phyloP scores from a whole-genome alignment of 1,140 invertebrate genomes.

The Neotoxoptera formosana region DNA sequence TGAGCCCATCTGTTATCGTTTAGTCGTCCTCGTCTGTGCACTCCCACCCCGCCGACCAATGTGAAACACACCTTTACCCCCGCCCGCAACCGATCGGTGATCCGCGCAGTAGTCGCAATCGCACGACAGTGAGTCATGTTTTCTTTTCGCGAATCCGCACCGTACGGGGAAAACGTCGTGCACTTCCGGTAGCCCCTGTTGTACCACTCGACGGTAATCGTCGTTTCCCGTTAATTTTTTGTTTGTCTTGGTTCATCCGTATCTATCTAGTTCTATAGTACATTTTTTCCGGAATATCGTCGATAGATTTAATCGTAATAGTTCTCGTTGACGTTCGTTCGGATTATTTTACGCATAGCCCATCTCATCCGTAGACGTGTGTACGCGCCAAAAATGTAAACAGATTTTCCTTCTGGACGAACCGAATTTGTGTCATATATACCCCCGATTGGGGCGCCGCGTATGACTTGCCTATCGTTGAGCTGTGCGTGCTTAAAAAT shows the following conservation, averaged over 20 bases:
- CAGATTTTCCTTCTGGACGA: neutral
- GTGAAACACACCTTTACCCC: conserved; percentile 2
- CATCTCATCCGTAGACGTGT: neutral
- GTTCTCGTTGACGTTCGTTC: neutral
- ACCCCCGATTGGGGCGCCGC: neutral
- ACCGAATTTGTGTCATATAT: neutral
- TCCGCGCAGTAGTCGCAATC: conserved; percentile 31
- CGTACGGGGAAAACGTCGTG: conserved; percentile 14
- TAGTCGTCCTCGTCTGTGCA: neutral
- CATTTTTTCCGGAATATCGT: neutral
- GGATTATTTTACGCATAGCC: neutral
- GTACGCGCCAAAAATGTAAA: neutral
- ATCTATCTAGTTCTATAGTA: neutral
- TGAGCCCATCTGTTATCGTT: neutral
- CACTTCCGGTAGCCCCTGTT: conserved; percentile 36
- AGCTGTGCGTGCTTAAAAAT: neutral
- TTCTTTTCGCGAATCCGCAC: neutral
- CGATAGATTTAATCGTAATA: neutral
- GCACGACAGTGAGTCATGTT: conserved; percentile 30
- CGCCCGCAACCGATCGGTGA: neutral
- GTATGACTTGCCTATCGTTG: neutral
- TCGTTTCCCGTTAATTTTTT: conserved; percentile 10
- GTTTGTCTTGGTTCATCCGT: neutral
- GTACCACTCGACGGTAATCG: neutral
- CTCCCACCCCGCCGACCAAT: neutral